Conservation (phyloP, 2,888 invertebrate genomes). For the Drosophila koepferae region DNA sequence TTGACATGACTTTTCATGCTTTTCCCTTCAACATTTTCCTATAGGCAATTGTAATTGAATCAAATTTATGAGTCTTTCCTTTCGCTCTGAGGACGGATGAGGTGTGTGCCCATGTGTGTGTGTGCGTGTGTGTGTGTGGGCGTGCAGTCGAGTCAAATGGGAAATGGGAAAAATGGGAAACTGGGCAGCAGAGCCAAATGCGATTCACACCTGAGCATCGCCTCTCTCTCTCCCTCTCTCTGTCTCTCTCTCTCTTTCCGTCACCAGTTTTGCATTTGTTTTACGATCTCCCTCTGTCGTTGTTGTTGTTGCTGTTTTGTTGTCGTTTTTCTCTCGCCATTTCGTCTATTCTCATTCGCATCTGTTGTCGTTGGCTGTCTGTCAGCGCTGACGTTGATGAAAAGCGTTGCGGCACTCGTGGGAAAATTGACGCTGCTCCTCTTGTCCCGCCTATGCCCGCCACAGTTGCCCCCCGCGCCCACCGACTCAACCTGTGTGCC, state of each 20-base stretch:
- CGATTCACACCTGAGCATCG: constrained; percentile 55
- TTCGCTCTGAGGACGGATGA: background rate
- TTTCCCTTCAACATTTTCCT: constrained; percentile 34
- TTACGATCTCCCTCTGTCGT: background rate
- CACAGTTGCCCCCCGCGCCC: background rate
- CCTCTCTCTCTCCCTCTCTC: background rate
- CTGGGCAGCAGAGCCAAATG: constrained; percentile 32
- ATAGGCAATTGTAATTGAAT: constrained; percentile 46
- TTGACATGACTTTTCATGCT: constrained; percentile 42
- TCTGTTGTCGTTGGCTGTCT: constrained; percentile 58
- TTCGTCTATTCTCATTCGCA: constrained; percentile 55
- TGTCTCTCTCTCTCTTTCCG: background rate
- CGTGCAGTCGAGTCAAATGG: constrained; percentile 23
- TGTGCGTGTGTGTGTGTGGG: constrained; percentile 4
- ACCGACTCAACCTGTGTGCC: background rate
- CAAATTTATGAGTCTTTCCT: constrained; percentile 45
- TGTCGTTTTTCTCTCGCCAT: constrained; percentile 7
- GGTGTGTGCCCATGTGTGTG: background rate
- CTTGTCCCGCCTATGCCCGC: background rate
- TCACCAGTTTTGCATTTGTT: constrained; percentile 5
- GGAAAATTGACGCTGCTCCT: constrained; percentile 52
- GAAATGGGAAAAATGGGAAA: constrained; percentile 24
- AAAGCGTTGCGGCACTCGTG: constrained; percentile 64
- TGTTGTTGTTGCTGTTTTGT: background rate
- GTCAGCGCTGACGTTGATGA: constrained; percentile 66